Conservation (phyloP, 1,140 invertebrate genomes). For the Drosophila ercepeae region DNA sequence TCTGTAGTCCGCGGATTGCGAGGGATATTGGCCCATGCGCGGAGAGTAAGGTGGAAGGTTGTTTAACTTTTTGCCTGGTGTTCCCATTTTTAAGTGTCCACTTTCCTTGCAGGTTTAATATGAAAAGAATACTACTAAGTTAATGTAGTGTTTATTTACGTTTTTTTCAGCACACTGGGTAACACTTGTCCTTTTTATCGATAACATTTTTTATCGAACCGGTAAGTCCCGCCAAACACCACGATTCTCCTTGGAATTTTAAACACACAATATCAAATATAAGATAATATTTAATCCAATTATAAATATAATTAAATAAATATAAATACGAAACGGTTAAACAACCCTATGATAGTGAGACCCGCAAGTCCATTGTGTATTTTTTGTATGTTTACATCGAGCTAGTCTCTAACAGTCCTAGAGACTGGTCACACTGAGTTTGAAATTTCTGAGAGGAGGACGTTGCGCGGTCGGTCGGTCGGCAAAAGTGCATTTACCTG, state of each 20-base stretch:
- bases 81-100: constrained; percentile 36
- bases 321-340: background rate
- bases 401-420: background rate
- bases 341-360: too few relatives aligned
- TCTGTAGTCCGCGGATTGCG: constrained; percentile 54
- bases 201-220: background rate
- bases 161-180: background rate
- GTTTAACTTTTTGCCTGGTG: constrained; percentile 45
- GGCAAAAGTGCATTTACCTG: background rate
- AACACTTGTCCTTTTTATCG: background rate
- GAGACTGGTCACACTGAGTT: background rate
- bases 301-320: background rate
- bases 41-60: constrained; percentile 37
- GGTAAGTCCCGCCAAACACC: too few relatives aligned
- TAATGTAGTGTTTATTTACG: background rate
- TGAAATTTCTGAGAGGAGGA: background rate
- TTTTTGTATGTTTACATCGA: background rate
- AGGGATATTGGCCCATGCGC: constrained; percentile 52
- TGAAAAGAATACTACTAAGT: too few relatives aligned
- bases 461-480: constrained; percentile 4
- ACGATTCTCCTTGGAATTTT: too few relatives aligned
- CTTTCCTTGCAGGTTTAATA: too few relatives aligned
- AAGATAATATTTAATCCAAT: too few relatives aligned
- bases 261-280: too few relatives aligned
- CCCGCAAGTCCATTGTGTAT: too few relatives aligned